Conservation (phyloP, 2,113 vertebrate species). For the Scomber scombrus region DNA sequence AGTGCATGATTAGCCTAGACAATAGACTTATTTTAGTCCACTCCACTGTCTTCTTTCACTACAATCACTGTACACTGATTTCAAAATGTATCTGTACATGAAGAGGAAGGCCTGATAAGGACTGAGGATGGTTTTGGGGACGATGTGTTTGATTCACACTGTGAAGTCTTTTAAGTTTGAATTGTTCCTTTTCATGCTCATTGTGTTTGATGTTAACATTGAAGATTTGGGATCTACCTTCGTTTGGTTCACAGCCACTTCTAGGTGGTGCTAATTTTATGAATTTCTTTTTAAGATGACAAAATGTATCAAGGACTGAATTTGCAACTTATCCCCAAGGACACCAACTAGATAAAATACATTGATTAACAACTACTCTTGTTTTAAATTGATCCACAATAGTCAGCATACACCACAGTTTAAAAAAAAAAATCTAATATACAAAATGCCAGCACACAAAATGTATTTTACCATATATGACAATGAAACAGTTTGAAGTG, state of each 20-base stretch:
- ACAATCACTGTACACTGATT: conserved; percentile 49
- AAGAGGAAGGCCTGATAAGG: conserved; percentile 31
- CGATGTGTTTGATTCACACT: conserved; percentile 20
- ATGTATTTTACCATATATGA: not conserved
- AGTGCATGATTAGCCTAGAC: conserved; percentile 4
- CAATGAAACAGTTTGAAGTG: conserved; percentile 1
- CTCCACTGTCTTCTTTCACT: conserved; percentile 41
- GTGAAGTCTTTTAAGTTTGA: conserved; percentile 40
- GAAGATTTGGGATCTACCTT: conserved; percentile 26
- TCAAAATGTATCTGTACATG: conserved; percentile 43
- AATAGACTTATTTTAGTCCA: conserved; percentile 16
- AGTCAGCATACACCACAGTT: not conserved
- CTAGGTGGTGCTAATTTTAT: conserved; percentile 30
- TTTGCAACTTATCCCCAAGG: not conserved
- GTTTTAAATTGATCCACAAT: not conserved
- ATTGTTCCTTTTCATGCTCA: conserved; percentile 39
- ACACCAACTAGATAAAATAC: not conserved
- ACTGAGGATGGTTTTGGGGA: conserved; percentile 5
- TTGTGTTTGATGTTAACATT: conserved; percentile 39
- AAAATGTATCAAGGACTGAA: conserved; percentile 10
- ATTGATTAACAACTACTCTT: not conserved
- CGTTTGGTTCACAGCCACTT: conserved; percentile 13
- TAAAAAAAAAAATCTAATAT: not conserved
- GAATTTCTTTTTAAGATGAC: conserved; percentile 24
- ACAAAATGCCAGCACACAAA: not conserved